Base-by-base conservation (phyloP, 2,113 vertebrate genomes). In the Ophthalmolycus amberensis region DNA sequence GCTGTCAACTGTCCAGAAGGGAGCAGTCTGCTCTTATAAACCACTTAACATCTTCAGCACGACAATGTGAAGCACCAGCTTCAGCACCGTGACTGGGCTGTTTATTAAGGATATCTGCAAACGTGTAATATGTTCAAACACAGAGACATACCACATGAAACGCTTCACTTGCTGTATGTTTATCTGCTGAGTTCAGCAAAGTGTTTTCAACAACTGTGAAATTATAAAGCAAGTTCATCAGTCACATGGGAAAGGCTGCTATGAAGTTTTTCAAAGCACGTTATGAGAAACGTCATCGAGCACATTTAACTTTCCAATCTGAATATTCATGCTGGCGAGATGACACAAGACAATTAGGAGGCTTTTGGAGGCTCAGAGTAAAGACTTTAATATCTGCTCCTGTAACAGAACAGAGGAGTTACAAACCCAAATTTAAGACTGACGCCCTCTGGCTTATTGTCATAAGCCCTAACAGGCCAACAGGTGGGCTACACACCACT, bases 401-500 rank as follows among this genome's bases (percentile, higher is more conserved):
- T 64, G 38, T 65, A 62, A 79, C 34, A 68, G 44, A 63, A 56
- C 38, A 37, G 62, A 77, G 63, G 27, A 20, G 48, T 66, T 29
- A 34, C 72, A 80, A 27, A 42, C 52, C 27, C 1, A 12, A 12
- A 37, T 60, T 66, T 38, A 54, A 71, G 71, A 83, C 58, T 5
- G 60, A 80, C 42, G 44, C 76, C 85, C 82, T 71, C 56, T 70
- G 67, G 79, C 80, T 75, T 64, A 4, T 60, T 46, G 71, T 88
- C 78, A 79, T 34, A 27, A 77, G 76, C 58, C 42, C 81, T 84
- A 86, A 92, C 78, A 82, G 85, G 82, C 78, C 89, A 92, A 95
- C 95, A 95, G 95, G 94, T 95, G 94, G 90, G 89, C 84, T 82
- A 79, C 75, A 76, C 80, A 46, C 71, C 59, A 25, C 73, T 71